Evolutionary conservation across 2,797 vertebrate genomes (phyloP).

Genomic region (Falco biarmicus): DNA sequence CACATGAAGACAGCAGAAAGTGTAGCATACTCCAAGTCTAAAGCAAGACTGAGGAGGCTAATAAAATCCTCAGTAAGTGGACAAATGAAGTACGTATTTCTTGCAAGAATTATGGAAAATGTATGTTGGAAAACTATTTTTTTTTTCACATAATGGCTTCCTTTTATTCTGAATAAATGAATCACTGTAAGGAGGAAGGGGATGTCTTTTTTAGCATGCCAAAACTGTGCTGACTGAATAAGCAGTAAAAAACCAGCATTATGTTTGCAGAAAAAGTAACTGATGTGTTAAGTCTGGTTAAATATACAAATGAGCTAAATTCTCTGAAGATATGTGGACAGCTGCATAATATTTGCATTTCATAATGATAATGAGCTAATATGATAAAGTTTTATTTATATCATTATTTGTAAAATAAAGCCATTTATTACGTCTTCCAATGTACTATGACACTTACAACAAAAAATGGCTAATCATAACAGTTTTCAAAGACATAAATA

Average conservation of each 20-base stretch:
- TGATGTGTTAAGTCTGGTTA: neutral
- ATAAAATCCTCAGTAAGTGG: neutral
- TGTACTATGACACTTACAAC: neutral
- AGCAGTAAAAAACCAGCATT: neutral
- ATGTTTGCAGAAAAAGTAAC: neutral
- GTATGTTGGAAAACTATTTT: neutral
- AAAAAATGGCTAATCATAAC: neutral
- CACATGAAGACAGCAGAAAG: neutral
- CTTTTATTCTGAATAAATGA: neutral
- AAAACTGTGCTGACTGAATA: neutral
- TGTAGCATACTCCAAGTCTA: neutral
- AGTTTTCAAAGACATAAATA: neutral
- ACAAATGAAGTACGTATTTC: neutral
- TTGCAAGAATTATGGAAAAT: neutral
- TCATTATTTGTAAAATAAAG: neutral
- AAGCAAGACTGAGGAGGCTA: neutral
- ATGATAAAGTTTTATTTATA: neutral
- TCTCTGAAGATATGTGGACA: neutral
- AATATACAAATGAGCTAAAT: neutral
- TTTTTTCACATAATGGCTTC: neutral
- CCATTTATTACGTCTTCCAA: neutral
- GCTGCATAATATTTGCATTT: neutral
- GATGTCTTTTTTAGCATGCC: neutral
- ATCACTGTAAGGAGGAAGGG: neutral
- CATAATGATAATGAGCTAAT: neutral